A percentile compares a stretch with the other conserved stretches of the same genome.
Evolutionary conservation across 2,113 vertebrate species (phyloP).

Genomic region (Hirundichthys speculiger): DNA sequence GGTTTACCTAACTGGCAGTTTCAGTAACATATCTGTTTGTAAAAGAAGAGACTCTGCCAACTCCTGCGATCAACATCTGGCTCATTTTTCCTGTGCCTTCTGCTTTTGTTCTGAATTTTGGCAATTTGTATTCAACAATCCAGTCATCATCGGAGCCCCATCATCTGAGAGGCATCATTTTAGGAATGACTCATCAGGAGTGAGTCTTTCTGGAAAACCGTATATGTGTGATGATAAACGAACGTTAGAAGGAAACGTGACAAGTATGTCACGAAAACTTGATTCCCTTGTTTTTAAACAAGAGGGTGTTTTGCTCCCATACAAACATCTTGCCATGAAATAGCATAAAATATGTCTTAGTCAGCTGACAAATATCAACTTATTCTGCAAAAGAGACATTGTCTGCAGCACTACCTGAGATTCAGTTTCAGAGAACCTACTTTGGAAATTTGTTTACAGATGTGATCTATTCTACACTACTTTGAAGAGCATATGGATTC

Average conservation of each 20-base stretch:
- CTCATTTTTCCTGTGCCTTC: conserved; percentile 55
- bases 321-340: conserved; percentile 50
- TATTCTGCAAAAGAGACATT: conserved; percentile 34
- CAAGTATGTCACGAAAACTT: conserved; percentile 59
- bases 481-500: conserved; percentile 36
- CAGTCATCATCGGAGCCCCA: conserved; percentile 59
- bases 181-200: conserved; percentile 57
- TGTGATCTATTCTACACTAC: conserved; percentile 45
- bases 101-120: conserved; percentile 50
- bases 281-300: conserved; percentile 52
- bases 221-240: conserved; percentile 60
- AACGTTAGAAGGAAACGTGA: conserved; percentile 54
- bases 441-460: conserved; percentile 34
- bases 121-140: conserved; percentile 54
- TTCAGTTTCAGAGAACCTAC: too few species aligned
- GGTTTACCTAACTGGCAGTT: conserved; percentile 73
- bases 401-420: conserved; percentile 13
- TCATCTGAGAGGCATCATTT: conserved; percentile 60
- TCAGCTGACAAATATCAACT: conserved; percentile 38
- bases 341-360: conserved; percentile 50
- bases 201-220: conserved; percentile 52
- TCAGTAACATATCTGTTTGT: conserved; percentile 75
- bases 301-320: conserved; percentile 30
- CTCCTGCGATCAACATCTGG: conserved; percentile 71
- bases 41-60: conserved; percentile 55